Percentiles rank a stretch among this genome's conserved stretches.
These are phyloP conservation scores for Molossus molossus DNA, from an alignment of 2,797 vertebrate species.

Conservation along the genomic window DNA sequence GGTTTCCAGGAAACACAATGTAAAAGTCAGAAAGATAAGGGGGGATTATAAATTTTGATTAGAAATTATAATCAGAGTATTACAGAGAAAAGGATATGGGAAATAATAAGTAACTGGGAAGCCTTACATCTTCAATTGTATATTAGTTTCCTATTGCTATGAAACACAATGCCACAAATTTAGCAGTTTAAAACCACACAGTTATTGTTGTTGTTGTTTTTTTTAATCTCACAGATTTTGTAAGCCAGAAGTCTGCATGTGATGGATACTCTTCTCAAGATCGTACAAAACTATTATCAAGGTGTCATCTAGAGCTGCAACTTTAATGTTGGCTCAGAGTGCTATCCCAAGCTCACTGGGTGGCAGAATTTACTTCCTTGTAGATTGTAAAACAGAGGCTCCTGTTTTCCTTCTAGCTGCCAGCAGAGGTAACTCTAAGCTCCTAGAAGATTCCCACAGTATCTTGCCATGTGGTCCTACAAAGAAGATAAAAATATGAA, in stretches of 20 bases:
- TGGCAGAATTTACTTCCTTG: slow-evolving; percentile 34
- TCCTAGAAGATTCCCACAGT: background rate
- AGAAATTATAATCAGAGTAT: background rate
- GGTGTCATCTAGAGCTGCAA: background rate
- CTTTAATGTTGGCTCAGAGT: background rate
- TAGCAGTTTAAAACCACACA: background rate
- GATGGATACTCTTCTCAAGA: background rate
- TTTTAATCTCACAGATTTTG: background rate
- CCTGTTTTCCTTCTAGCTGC: background rate
- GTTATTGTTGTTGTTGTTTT: background rate
- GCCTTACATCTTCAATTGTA: background rate
- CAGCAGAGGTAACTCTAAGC: background rate
- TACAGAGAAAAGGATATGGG: background rate
- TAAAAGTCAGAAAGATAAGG: background rate
- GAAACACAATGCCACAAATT: background rate
- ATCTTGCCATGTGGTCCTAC: background rate
- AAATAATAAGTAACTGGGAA: background rate
- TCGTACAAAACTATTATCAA: background rate
- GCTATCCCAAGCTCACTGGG: background rate
- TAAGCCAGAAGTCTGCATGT: background rate
- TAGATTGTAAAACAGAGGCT: background rate
- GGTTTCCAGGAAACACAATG: background rate
- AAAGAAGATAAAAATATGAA: background rate
- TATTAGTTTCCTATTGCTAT: background rate
- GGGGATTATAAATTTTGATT: background rate